Evolutionary conservation across 2,888 invertebrate genomes (phyloP).

Genomic region (Machimus atricapillus): DNA sequence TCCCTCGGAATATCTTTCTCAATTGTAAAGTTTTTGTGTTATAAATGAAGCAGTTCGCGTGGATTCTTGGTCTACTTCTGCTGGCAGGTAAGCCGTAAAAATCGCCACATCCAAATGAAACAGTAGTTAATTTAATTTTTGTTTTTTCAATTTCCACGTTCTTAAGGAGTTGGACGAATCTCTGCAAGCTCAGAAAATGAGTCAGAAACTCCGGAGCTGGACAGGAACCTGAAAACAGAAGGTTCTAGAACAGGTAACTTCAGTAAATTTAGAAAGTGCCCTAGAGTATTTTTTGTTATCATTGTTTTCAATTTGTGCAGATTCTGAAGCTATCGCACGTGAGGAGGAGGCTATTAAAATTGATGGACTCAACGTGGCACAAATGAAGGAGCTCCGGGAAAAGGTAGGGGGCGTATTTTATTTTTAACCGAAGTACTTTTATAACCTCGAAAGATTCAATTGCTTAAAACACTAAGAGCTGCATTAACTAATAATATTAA

Average conservation of each 20-base stretch:
- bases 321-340: constrained; percentile 87
- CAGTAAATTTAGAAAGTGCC: not conserved
- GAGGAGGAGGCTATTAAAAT: constrained; percentile 97
- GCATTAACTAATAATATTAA: too few relatives aligned
- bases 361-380: constrained; percentile 93
- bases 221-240: constrained; percentile 85
- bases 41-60: constrained; percentile 49
- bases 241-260: constrained; percentile 84
- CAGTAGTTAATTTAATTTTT: not conserved
- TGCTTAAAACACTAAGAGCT: too few relatives aligned
- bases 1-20: not conserved
- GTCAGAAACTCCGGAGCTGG: constrained; percentile 73
- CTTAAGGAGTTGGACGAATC: not conserved
- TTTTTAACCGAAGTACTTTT: not conserved
- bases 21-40: not conserved
- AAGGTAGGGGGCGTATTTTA: constrained; percentile 61
- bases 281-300: not conserved
- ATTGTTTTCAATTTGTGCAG: constrained; percentile 60
- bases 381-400: constrained; percentile 89
- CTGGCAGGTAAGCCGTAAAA: constrained; percentile 53
- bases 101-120: not conserved
- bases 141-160: not conserved
- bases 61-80: constrained; percentile 56
- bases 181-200: constrained; percentile 51
- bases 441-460: too few relatives aligned